Evolutionary conservation across 2,797 vertebrate genomes (phyloP), one percentile per base, ranked within the genome.

Genomic region (Xiphophorus birchmanni): DNA sequence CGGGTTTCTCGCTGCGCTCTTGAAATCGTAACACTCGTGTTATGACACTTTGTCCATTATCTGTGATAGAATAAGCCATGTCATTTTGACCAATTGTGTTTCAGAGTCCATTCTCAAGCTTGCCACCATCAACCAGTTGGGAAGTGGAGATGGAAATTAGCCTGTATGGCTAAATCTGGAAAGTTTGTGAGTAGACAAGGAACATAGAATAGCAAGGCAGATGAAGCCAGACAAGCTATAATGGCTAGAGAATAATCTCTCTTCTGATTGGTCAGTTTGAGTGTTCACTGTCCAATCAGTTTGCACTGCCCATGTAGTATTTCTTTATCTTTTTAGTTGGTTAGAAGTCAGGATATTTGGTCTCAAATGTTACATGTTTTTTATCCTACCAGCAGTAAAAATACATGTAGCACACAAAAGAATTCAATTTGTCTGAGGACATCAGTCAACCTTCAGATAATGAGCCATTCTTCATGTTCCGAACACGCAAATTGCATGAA

Each of bases 401-500:
- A 73, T 18, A 26, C 58, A 26, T 4, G 35, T 11, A 23, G 23
- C 54, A 75, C 5, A 56, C 77, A 35, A 4, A 75, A 71, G 0
- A 4, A 37, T 35, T 54, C 35, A 58, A 5, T 58, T 58, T 58
- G 26, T 29, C n/a, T 58, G 37, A 29, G 11, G n/a, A 67, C 10
- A 63, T 80, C 75, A 77, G 56, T 26, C 58, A 80, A 75, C 58
- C 52, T 69, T 32, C 48, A 73, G 74, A 73, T 73, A 73, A 82
- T 56, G 82, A 83, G 75, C 56, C 15, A 83, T 83, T 72, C 65
- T 75, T 83, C 17, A 12, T 3, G 45, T 44, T 58, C 75, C 52
- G n/a, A 21, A 82, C 73, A 35, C 52, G 73, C 71, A 86, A 83
- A 75, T 69, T 85, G 56, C 1, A 0, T 73, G 42, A 37, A 73